phyloP scores from a whole-genome alignment of 1,140 invertebrate species.

The Bombus affinis region DNA sequence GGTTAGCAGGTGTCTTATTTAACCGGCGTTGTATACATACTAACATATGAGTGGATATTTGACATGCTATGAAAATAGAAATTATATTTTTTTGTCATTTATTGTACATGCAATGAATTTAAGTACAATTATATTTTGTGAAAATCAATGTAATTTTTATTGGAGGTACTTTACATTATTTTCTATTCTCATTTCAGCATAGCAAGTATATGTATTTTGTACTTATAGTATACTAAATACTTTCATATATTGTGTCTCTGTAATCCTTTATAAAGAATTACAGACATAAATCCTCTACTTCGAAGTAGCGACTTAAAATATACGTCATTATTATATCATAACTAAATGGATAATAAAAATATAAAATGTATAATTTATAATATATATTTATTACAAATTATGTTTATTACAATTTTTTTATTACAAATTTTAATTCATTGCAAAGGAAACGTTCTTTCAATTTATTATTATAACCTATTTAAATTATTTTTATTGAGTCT shows the following conservation, averaged over 20 bases:
- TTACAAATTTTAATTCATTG: constrained; percentile 61
- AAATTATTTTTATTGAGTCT: constrained; percentile 30
- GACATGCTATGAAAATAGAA: constrained; percentile 17
- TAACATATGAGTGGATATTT: constrained; percentile 57
- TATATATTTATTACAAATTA: constrained; percentile 25
- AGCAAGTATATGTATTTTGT: neutral
- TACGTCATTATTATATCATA: neutral
- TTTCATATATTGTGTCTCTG: neutral
- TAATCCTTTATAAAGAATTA: neutral
- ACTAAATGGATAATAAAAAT: neutral
- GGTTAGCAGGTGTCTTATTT: constrained; percentile 77
- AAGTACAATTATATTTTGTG: neutral
- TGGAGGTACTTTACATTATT: neutral
- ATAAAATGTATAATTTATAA: neutral
- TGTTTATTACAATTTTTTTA: constrained; percentile 32
- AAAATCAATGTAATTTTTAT: neutral
- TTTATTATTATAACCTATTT: constrained; percentile 31
- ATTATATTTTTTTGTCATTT: constrained; percentile 29
- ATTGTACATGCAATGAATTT: neutral
- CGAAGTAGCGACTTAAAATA: neutral
- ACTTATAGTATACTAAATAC: neutral
- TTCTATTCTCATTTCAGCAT: neutral
- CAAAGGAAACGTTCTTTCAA: constrained; percentile 29
- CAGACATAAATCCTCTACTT: neutral
- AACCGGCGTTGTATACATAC: constrained; percentile 69